Percentiles rank a stretch among this genome's conserved stretches.
phyloP scores from a whole-genome alignment of 2,797 vertebrate genomes.

The Lithobates sylvaticus region DNA sequence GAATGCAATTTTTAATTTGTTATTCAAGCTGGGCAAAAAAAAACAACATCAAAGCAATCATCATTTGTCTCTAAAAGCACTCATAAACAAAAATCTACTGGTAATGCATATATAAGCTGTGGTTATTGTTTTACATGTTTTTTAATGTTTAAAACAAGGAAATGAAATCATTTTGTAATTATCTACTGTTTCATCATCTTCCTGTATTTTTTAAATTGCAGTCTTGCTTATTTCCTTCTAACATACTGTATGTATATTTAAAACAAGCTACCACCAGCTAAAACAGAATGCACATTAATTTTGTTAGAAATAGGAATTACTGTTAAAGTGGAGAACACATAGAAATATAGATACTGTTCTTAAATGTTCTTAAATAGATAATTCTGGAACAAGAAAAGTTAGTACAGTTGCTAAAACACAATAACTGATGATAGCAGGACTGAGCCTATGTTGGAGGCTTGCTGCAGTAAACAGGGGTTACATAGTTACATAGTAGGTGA shows the following conservation, averaged over 20 bases:
- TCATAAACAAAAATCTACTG: not conserved
- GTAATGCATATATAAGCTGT: constrained; percentile 48
- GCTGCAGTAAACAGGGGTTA: too few relatives aligned
- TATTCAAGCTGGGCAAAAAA: constrained; percentile 23
- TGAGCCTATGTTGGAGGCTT: too few relatives aligned
- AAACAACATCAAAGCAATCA: constrained; percentile 49
- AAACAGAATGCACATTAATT: not conserved
- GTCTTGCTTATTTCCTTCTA: not conserved
- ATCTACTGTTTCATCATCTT: constrained; percentile 41
- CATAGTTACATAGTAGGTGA: too few relatives aligned
- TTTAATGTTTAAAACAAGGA: not conserved
- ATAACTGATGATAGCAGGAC: too few relatives aligned
- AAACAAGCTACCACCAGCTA: too few relatives aligned
- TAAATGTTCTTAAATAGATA: not conserved
- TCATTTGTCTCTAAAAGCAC: constrained; percentile 55
- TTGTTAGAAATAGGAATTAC: not conserved
- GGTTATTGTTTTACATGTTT: constrained; percentile 19
- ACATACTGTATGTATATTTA: not conserved
- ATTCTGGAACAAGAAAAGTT: not conserved
- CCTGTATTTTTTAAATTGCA: not conserved
- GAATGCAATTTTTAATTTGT: constrained; percentile 54
- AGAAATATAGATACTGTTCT: not conserved
- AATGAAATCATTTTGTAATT: not conserved
- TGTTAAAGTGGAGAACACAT: not conserved
- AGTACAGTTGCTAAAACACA: too few relatives aligned